Evolutionary conservation across 2,113 vertebrate species (phyloP).

Genomic region (Antigone vipio): DNA sequence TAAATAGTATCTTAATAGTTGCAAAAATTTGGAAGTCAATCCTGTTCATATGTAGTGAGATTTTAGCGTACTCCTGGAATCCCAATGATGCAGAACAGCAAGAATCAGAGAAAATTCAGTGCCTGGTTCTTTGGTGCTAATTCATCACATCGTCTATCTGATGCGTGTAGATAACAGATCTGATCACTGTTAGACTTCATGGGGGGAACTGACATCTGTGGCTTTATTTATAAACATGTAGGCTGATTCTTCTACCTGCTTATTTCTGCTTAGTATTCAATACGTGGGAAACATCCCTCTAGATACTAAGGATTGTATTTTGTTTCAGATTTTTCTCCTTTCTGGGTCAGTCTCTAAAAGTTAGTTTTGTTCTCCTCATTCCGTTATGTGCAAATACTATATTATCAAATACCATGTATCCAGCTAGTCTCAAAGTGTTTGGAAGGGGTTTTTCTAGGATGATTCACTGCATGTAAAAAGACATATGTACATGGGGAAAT

Average conservation of each 20-base stretch:
- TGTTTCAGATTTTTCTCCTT: background rate
- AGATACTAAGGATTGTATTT: background rate
- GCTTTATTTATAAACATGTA: background rate
- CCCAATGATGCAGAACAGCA: background rate
- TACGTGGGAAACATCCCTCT: background rate
- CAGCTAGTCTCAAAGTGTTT: background rate
- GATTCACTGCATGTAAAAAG: background rate
- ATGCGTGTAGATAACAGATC: background rate
- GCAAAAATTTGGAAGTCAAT: background rate
- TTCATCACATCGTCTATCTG: background rate
- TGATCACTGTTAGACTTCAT: background rate
- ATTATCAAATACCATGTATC: background rate
- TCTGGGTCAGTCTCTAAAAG: background rate
- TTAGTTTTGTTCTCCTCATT: background rate
- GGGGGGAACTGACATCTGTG: background rate
- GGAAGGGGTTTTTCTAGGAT: background rate
- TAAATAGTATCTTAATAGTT: constrained; percentile 7
- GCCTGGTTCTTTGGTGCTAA: background rate
- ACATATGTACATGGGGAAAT: background rate
- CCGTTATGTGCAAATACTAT: background rate
- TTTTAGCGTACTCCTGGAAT: background rate
- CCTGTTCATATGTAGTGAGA: background rate
- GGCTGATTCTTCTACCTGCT: background rate
- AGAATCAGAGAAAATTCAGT: background rate
- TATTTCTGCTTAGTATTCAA: background rate